Base-by-base conservation (phyloP, 2,888 invertebrate genomes). In the Andrena marginata region DNA sequence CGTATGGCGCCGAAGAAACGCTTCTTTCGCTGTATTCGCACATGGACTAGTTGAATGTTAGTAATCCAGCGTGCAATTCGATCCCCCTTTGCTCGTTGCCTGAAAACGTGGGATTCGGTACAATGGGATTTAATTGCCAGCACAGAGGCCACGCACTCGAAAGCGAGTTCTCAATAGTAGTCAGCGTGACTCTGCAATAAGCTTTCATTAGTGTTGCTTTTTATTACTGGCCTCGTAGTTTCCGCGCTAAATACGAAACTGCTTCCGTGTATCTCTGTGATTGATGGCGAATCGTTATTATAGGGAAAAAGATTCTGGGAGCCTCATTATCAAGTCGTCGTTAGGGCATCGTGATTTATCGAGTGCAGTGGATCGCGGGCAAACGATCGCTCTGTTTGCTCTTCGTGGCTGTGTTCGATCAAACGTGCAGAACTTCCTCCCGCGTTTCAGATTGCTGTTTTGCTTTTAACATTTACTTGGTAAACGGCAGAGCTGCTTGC, bases 241-340 rank as follows among this genome's bases (percentile, higher is more conserved):
- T 31, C 42, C 10, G 26, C 31, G 23, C n/a, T 79, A 13, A 20
- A 20, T 62, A 0, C 23, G 29, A 26, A 68, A 31, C 33, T 20
- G 56, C 42, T 51, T 75, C 48, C 42, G 35, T 60, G 48, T 31
- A 49, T 54, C 42, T 13, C 13, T 51, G 33, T 26, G 23, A 68
- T 49, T 62, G 70, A 68, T 82, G 63, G 76, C 64, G 54, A 13
- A 13, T 35, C 23, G 42, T 35, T 49, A 16, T 7, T 33, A 1
- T 10, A 67, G 48, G 16, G 42, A 5, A 51, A 7, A 10, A 65
- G 48, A 54, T 23, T 56, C 23, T 10, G 10, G 4, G 20, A 54
- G 23, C 26, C 23, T 83, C n/a, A 1, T 75, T 63, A 64, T 74
- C 77, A 65, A 10, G 54, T 62, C 33, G 48, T 16, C 48, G 42